Evolutionary conservation across 2,113 vertebrate genomes (phyloP).

Genomic region (Malurus elegans): DNA sequence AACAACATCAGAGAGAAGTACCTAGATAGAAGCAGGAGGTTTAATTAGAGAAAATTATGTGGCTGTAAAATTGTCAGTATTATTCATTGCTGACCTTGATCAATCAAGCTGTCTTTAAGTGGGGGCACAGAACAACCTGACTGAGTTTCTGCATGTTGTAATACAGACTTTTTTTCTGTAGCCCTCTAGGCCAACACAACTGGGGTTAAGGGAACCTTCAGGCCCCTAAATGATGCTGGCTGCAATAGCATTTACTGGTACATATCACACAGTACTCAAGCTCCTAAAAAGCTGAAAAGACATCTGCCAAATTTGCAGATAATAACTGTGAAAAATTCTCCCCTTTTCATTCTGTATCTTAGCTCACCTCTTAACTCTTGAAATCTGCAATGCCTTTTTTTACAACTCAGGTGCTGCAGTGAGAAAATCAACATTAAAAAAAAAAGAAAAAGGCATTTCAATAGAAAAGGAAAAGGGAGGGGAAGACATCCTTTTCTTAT

Average conservation of each 20-base stretch:
- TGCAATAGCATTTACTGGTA: not conserved
- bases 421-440: not conserved
- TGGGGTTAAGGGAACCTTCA: not conserved
- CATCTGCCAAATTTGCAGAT: not conserved
- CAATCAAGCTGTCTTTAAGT: not conserved
- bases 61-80: conserved; percentile 12
- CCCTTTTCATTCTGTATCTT: not conserved
- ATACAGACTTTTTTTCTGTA: not conserved
- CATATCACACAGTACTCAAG: not conserved
- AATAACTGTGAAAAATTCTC: not conserved
- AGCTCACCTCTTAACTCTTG: not conserved
- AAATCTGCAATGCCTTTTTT: not conserved
- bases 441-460: not conserved
- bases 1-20: not conserved
- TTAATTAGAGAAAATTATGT: conserved; percentile 32
- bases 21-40: not conserved
- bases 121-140: not conserved
- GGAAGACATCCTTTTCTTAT: not conserved
- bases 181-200: not conserved
- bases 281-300: not conserved
- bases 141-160: not conserved
- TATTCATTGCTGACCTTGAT: conserved; percentile 26
- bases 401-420: not conserved
- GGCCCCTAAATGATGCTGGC: not conserved
- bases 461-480: not conserved